Evolutionary conservation across 2,797 vertebrate genomes (phyloP).

Genomic region (Pangasius djambal): DNA sequence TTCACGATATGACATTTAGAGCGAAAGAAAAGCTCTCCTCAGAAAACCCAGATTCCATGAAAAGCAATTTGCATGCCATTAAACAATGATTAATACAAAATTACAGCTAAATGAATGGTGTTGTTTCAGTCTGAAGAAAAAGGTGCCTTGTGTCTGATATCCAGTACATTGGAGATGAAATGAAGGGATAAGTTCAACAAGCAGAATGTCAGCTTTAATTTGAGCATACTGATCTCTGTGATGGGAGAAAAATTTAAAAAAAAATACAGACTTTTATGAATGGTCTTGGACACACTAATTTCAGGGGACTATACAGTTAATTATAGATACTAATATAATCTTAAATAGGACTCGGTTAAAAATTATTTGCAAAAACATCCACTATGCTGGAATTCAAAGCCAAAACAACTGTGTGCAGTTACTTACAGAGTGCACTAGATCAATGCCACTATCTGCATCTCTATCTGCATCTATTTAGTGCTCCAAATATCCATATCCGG

Average conservation of each 20-base stretch:
- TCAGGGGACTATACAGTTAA: background rate
- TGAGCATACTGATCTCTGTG: background rate
- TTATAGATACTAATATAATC: background rate
- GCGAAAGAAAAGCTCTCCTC: constrained; percentile 21
- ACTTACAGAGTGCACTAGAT: background rate
- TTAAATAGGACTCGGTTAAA: background rate
- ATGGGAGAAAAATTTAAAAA: background rate
- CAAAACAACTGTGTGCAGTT: background rate
- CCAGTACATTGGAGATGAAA: background rate
- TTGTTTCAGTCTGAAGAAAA: constrained; percentile 8
- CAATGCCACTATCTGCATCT: background rate
- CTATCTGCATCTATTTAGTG: background rate
- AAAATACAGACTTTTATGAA: background rate
- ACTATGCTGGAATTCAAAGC: background rate
- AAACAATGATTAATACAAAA: constrained; percentile 45
- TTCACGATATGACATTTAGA: constrained; percentile 40
- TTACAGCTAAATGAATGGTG: constrained; percentile 31
- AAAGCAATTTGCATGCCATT: constrained; percentile 50
- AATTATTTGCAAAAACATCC: background rate
- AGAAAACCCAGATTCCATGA: constrained; percentile 34
- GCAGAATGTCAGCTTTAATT: background rate
- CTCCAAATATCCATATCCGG: background rate
- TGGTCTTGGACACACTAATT: background rate
- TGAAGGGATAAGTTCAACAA: background rate
- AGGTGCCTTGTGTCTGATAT: background rate